Percentiles rank a stretch among this genome's conserved stretches.
These are phyloP conservation scores for Metacarcinus magister DNA, from an alignment of 2,888 invertebrate genomes.

Conservation along the genomic window DNA sequence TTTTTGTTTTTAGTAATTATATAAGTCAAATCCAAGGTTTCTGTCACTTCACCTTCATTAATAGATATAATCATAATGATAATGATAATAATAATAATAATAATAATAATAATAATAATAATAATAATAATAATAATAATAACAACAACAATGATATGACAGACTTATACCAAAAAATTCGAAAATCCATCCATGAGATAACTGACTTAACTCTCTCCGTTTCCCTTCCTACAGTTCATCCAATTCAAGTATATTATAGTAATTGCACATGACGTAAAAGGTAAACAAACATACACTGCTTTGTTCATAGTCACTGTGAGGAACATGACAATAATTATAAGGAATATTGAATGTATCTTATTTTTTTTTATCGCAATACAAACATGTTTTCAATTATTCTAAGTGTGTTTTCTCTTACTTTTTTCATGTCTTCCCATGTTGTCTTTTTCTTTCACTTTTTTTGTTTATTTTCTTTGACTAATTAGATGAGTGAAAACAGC, in stretches of 20 bases:
- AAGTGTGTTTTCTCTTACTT: not conserved
- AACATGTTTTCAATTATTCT: not conserved
- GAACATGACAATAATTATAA: not conserved
- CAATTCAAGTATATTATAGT: no score
- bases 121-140: no score
- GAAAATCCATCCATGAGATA: not conserved
- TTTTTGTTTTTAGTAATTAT: no score
- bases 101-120: no score
- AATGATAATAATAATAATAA: no score
- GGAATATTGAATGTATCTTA: not conserved
- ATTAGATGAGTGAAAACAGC: not conserved
- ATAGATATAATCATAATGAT: no score
- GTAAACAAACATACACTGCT: not conserved
- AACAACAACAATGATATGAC: not conserved
- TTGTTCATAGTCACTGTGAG: not conserved
- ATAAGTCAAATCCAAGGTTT: no score
- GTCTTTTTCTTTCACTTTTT: not conserved
- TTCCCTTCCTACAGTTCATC: no score
- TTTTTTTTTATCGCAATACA: not conserved
- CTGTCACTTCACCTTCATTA: no score
- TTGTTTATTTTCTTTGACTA: not conserved
- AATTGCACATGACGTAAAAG: not conserved
- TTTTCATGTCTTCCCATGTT: not conserved
- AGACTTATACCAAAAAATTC: not conserved
- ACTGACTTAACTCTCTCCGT: no score